Base-by-base conservation (phyloP, 2,797 vertebrate species). In the Aythya fuligula region DNA sequence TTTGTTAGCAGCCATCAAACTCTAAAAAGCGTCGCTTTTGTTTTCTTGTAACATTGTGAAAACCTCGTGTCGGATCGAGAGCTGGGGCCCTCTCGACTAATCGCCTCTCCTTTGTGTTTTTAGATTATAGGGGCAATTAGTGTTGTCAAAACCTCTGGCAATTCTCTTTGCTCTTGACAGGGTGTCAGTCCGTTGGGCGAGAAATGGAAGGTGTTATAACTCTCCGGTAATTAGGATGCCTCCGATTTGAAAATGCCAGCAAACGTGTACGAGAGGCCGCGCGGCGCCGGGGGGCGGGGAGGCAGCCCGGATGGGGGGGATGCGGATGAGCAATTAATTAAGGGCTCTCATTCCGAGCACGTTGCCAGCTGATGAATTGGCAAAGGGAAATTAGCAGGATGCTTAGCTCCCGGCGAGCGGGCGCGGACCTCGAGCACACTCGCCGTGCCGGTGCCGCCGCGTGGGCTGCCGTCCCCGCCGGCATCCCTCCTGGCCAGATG, bases 111-210 rank as follows among this genome's bases (percentile, higher is more conserved):
- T 99, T 99, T 99, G 99, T 99, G 98, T 98, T 98, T 98, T 99
- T 99, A 99, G 99, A 99, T 99, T 99, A 99, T 99, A 99, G 99
- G 98, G 98, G 98, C 99, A 99, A 99, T 99, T 99, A 99, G 98
- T 98, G 98, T 98, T 99, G 98, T 99, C 98, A 99, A 99, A 99
- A 97, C 98, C 98, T 98, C 97, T 98, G 98, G 97, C 97, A 97
- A 98, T 98, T 99, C 98, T 98, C 97, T 96, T 97, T 97, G 97
- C 97, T 98, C 98, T 97, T 97, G 97, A 97, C 97, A 97, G 97
- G 97, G 97, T 97, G 96, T 98, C 98, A 98, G 98, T 98, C 97
- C 98, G 95, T 94, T 97, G 97, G 98, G 98, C 97, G 97, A 97
- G 98, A 98, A 98, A 98, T 98, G 98, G 98, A 99, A 99, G 98